Evolutionary conservation across 2,113 vertebrate genomes (phyloP).

Genomic region (Rostratula benghalensis): DNA sequence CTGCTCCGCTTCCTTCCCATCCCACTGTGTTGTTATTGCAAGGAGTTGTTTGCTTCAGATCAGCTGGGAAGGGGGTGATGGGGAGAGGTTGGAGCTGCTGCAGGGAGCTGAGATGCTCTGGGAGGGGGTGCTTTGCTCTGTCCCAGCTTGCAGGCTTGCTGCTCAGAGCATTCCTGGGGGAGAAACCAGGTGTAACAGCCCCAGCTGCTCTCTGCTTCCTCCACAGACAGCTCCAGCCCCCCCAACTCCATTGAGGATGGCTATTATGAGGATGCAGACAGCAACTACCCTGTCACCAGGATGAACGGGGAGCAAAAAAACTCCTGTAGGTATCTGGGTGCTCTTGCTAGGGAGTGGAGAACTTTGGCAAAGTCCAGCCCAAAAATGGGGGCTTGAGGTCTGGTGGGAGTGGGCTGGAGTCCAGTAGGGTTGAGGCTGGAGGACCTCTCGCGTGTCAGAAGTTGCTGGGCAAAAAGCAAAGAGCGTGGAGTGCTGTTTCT

Average conservation of each 20-base stretch:
- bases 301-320: conserved; percentile 89
- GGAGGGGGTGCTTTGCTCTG: not conserved
- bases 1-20: not conserved
- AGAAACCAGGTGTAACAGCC: not conserved
- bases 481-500: not conserved
- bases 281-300: conserved; percentile 89
- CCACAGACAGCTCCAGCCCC: conserved; percentile 86
- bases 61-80: not conserved
- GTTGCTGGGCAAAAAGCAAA: not conserved
- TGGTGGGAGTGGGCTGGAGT: not conserved
- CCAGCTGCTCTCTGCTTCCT: conserved; percentile 16
- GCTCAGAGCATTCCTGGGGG: not conserved
- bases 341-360: not conserved
- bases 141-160: not conserved
- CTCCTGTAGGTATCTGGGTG: conserved; percentile 81
- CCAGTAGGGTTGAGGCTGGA: not conserved
- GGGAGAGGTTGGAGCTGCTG: rapidly evolving
- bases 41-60: not conserved
- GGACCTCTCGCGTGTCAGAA: rapidly evolving
- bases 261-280: conserved; percentile 96
- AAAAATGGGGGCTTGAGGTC: not conserved
- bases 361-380: not conserved
- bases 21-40: not conserved
- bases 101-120: not conserved
- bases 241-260: conserved; percentile 90